A percentile compares a stretch with the other conserved stretches of the same genome.
These are phyloP conservation scores for Troglohyphantes excavatus DNA, from an alignment of 2,888 invertebrate species.

Conservation along the genomic window DNA sequence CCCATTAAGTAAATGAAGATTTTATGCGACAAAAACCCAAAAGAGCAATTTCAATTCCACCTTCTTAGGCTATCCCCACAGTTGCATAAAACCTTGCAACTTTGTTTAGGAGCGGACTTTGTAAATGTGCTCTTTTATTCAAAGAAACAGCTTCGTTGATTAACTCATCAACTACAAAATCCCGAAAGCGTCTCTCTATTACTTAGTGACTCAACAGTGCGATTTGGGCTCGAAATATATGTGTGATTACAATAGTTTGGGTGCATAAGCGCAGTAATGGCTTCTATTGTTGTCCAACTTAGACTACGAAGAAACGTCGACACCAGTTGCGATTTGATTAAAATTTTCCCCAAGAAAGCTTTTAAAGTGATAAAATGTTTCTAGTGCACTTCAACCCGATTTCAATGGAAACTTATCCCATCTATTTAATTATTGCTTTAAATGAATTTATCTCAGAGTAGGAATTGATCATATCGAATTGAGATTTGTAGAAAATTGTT, in stretches of 20 bases:
- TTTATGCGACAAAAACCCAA: neutral
- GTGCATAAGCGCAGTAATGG: neutral
- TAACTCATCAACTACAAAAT: neutral
- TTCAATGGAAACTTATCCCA: slow-evolving; percentile 16
- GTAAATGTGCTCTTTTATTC: slow-evolving; percentile 12
- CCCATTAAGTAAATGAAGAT: neutral
- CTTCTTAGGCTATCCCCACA: neutral
- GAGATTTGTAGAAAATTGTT: no score
- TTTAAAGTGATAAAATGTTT: slow-evolving; percentile 56
- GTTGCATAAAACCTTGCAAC: neutral
- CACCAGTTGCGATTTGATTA: slow-evolving; percentile 18
- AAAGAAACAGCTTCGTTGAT: slow-evolving; percentile 39
- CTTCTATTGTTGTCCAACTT: neutral
- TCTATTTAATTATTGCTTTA: slow-evolving; percentile 48
- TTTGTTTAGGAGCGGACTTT: neutral
- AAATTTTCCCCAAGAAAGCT: slow-evolving; percentile 34
- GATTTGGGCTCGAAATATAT: neutral
- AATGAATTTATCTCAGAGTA: slow-evolving; percentile 28
- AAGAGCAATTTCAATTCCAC: neutral
- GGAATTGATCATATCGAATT: no score
- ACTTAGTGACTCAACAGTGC: neutral
- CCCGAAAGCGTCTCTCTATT: neutral
- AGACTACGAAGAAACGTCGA: slow-evolving; percentile 16
- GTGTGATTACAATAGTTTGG: neutral
- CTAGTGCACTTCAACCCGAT: slow-evolving; percentile 24